Evolutionary conservation across 2,113 vertebrate species (phyloP).

Genomic region (Lycocorax pyrrhopterus): DNA sequence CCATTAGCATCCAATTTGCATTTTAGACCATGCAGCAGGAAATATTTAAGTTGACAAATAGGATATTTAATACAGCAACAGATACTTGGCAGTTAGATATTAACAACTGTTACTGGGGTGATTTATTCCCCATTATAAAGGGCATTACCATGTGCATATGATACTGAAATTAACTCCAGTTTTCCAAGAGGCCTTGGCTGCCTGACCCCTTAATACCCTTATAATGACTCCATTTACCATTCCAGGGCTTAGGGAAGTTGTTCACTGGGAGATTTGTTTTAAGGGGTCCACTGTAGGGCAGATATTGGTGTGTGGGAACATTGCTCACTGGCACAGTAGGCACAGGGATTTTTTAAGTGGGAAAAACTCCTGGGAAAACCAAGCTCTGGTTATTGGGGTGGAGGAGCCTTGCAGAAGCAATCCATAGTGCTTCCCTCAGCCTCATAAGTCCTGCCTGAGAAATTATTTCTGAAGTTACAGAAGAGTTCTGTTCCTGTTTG

Average conservation of each 20-base stretch:
- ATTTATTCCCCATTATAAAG: slow-evolving; percentile 94
- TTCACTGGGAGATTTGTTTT: slow-evolving; percentile 64
- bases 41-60: slow-evolving; percentile 97
- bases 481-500: background rate
- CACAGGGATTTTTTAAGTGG: background rate
- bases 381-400: background rate
- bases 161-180: slow-evolving; percentile 96
- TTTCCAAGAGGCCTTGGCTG: slow-evolving; percentile 90
- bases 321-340: background rate
- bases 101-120: slow-evolving; percentile 95
- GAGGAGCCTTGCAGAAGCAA: background rate
- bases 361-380: background rate
- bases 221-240: slow-evolving; percentile 98
- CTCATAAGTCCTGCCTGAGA: background rate
- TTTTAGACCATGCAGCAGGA: slow-evolving; percentile 79
- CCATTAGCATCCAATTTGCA: slow-evolving; percentile 78
- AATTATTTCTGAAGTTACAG: background rate
- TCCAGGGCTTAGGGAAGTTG: slow-evolving; percentile 81
- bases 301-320: slow-evolving; percentile 9
- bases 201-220: slow-evolving; percentile 99
- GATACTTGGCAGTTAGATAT: slow-evolving; percentile 96
- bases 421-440: background rate
- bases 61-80: slow-evolving; percentile 86
- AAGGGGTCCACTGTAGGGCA: slow-evolving; percentile 66
- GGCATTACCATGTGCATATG: slow-evolving; percentile 93